phyloP scores from a whole-genome alignment of 2,888 invertebrate species.

The Idaea dimidiata region DNA sequence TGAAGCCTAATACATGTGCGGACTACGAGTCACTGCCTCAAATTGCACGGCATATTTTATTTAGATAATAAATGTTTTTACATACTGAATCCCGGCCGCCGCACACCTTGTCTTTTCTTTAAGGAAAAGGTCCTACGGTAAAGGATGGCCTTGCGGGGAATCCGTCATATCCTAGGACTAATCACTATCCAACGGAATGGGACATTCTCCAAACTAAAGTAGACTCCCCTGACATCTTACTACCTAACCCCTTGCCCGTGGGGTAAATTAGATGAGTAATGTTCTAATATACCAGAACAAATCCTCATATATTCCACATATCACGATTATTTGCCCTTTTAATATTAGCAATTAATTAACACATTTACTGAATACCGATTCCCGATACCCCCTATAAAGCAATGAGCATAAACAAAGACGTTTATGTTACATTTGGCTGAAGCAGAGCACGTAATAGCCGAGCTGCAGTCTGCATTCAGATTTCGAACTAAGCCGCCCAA shows the following conservation, averaged over 20 bases:
- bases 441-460: conserved; percentile 53
- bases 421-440: conserved; percentile 64
- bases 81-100: too few species aligned
- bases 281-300: too few species aligned
- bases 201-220: too few species aligned
- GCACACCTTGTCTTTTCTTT: too few species aligned
- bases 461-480: conserved; percentile 56
- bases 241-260: too few species aligned
- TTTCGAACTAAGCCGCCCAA: conserved; percentile 61
- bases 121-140: too few species aligned
- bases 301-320: too few species aligned
- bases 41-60: conserved; percentile 12
- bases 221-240: too few species aligned
- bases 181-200: too few species aligned
- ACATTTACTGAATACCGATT: conserved; percentile 36
- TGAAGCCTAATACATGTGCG: conserved; percentile 32
- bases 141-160: too few species aligned
- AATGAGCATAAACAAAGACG: conserved; percentile 65
- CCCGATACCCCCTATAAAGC: conserved; percentile 31
- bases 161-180: too few species aligned
- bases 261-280: too few species aligned
- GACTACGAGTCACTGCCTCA: conserved; percentile 16
- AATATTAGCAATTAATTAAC: conserved; percentile 38
- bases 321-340: neutral
- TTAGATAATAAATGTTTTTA: neutral